These are phyloP conservation scores for Drosophila mauritiana DNA, from an alignment of 1,140 invertebrate species.

Conservation along the genomic window DNA sequence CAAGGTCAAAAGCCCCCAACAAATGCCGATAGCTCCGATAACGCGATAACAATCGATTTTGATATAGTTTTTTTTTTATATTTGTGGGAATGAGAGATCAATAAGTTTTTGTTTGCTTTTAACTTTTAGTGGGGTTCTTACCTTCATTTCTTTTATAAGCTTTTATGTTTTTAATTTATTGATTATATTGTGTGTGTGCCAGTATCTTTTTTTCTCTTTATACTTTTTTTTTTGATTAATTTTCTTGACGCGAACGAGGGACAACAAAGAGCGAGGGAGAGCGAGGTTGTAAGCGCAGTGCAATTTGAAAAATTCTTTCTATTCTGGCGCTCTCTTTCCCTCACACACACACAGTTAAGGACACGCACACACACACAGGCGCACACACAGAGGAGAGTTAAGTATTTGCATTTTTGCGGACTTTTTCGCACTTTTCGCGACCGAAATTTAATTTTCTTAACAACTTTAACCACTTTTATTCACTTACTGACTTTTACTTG, in stretches of 20 bases:
- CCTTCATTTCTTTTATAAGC: constrained; percentile 69
- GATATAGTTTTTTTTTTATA: constrained; percentile 10
- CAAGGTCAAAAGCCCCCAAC: constrained; percentile 20
- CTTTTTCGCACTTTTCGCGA: constrained; percentile 76
- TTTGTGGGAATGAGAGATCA: constrained; percentile 31
- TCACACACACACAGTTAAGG: constrained; percentile 41
- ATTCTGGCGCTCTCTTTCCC: constrained; percentile 11
- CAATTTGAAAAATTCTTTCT: constrained; percentile 28
- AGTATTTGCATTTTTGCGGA: constrained; percentile 34
- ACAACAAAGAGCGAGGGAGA: constrained; percentile 35
- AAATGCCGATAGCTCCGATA: constrained; percentile 36
- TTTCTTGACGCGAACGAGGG: constrained; percentile 55
- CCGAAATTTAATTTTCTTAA: constrained; percentile 55
- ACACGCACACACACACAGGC: constrained; percentile 54
- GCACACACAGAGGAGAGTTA: constrained; percentile 49
- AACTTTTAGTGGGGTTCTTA: constrained; percentile 70
- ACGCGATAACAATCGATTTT: constrained; percentile 21
- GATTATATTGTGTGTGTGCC: constrained; percentile 45
- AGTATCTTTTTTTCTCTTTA: constrained; percentile 25
- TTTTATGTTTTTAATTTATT: constrained; percentile 53
- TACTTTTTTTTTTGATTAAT: constrained; percentile 29
- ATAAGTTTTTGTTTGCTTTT: constrained; percentile 54
- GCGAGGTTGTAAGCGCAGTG: constrained; percentile 1
- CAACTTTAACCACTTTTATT: constrained; percentile 51
- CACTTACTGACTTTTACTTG: constrained; percentile 43